phyloP scores from a whole-genome alignment of 1,140 invertebrate species.

The Drusus annulatus region DNA sequence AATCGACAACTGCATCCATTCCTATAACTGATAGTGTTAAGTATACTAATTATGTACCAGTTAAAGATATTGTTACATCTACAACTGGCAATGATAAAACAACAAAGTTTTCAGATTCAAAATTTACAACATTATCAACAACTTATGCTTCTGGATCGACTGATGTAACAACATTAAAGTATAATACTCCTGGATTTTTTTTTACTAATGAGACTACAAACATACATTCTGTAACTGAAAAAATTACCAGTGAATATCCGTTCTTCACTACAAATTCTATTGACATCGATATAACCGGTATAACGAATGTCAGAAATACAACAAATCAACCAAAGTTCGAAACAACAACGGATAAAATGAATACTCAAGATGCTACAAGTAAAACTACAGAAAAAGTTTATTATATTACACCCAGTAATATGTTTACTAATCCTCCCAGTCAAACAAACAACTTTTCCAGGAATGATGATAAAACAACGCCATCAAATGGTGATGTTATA shows the following conservation, averaged over 20 bases:
- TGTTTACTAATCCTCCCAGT: not conserved
- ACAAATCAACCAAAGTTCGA: no score
- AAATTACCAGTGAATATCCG: not conserved
- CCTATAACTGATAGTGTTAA: not conserved
- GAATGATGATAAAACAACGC: not conserved
- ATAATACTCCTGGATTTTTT: not conserved
- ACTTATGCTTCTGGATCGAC: not conserved
- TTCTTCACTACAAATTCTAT: not conserved
- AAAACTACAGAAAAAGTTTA: conserved; percentile 22
- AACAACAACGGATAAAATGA: no score
- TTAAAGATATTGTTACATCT: not conserved
- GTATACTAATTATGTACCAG: not conserved
- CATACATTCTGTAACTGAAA: not conserved
- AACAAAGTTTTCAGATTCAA: not conserved
- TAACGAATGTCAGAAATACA: not conserved
- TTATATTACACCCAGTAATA: conserved; percentile 27
- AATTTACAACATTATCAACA: not conserved
- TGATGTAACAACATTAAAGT: not conserved
- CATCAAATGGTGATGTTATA: not conserved
- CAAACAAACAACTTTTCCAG: not conserved
- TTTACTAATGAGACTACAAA: not conserved
- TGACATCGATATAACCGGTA: not conserved
- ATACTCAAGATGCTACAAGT: not conserved
- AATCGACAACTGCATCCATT: not conserved
- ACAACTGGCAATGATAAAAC: not conserved